Percentiles rank a stretch among this genome's conserved stretches.
Evolutionary conservation across 2,888 invertebrate species (phyloP).

Genomic region (Erebia epiphron): DNA sequence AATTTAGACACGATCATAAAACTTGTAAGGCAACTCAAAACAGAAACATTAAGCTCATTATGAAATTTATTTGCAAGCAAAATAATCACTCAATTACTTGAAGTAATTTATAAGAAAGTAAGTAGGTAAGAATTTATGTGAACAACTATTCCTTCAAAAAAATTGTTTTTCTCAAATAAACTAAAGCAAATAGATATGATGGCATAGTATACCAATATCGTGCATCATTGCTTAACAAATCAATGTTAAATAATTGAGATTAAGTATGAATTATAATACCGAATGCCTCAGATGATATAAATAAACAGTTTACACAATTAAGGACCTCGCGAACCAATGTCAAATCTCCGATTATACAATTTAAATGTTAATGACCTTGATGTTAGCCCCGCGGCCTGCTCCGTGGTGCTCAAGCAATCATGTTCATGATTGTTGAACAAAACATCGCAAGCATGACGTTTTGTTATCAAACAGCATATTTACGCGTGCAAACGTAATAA

Average conservation of each 20-base stretch:
- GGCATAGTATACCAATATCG: neutral
- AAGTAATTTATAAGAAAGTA: no score
- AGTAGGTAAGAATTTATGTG: no score
- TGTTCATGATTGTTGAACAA: neutral
- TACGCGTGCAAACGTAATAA: conserved; percentile 45
- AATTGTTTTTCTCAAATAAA: no score
- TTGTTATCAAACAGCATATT: conserved; percentile 72
- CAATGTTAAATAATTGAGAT: neutral
- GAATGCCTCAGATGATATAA: neutral
- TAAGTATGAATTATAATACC: conserved; percentile 1
- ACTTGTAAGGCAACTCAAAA: no score
- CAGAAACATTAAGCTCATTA: no score
- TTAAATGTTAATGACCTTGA: conserved; percentile 48
- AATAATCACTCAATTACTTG: no score
- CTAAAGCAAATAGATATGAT: neutral
- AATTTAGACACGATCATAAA: no score
- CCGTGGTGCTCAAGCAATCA: neutral
- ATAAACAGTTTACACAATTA: conserved; percentile 21
- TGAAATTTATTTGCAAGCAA: no score
- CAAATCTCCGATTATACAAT: conserved; percentile 41
- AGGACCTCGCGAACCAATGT: conserved; percentile 29
- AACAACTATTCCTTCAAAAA: no score
- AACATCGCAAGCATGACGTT: conserved; percentile 48
- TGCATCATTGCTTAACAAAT: neutral
- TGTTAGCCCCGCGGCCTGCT: neutral